Conservation (phyloP, 2,888 invertebrate species). For the Dastarcus helophoroides region DNA sequence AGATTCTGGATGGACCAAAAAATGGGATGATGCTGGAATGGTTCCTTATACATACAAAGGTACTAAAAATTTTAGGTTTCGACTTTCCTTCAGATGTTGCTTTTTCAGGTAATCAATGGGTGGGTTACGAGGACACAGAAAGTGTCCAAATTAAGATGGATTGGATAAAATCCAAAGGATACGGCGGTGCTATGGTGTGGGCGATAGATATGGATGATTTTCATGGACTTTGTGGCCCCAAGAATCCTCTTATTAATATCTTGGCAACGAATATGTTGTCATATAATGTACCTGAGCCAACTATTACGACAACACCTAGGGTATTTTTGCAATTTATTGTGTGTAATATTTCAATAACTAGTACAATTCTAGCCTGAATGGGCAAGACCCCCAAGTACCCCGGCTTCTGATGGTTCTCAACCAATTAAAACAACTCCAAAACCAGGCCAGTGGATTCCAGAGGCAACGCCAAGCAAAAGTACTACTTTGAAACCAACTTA, state of each 20-base stretch:
- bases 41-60: slow-evolving; percentile 80
- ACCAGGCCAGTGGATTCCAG: slow-evolving; percentile 26
- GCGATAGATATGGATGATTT: slow-evolving; percentile 91
- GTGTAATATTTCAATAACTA: neutral
- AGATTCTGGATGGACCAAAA: slow-evolving; percentile 65
- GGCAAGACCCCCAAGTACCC: slow-evolving; percentile 67
- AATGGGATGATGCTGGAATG: slow-evolving; percentile 73
- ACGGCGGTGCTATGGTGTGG: slow-evolving; percentile 86
- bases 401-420: slow-evolving; percentile 30
- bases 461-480: slow-evolving; percentile 12
- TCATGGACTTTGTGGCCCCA: slow-evolving; percentile 65
- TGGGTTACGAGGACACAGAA: slow-evolving; percentile 73
- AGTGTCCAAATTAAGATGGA: slow-evolving; percentile 85
- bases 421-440: slow-evolving; percentile 21
- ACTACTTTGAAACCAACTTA: slow-evolving; percentile 7
- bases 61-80: slow-evolving; percentile 21
- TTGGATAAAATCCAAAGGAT: slow-evolving; percentile 71
- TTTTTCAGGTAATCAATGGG: slow-evolving; percentile 63
- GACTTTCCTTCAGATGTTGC: neutral
- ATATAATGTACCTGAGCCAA: slow-evolving; percentile 57
- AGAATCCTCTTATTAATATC: slow-evolving; percentile 63
- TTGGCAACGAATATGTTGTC: slow-evolving; percentile 60
- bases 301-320: slow-evolving; percentile 52
- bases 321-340: slow-evolving; percentile 30
- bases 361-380: slow-evolving; percentile 55